A percentile compares a stretch with the other conserved stretches of the same genome.
Evolutionary conservation across 2,113 vertebrate genomes (phyloP).

Genomic region (Oplegnathus fasciatus): DNA sequence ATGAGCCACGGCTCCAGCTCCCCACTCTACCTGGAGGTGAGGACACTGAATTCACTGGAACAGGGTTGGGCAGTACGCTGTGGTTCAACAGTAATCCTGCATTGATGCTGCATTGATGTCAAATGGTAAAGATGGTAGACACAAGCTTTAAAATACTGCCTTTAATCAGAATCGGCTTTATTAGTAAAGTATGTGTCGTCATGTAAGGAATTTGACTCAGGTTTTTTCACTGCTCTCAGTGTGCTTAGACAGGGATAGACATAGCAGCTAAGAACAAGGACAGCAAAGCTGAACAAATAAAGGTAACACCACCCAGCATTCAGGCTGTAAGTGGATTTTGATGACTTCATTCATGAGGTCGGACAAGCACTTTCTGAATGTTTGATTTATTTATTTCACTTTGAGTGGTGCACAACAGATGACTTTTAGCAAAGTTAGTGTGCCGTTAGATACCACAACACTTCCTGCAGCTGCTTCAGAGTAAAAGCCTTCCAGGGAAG

Average conservation of each 20-base stretch:
- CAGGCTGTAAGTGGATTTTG: not conserved
- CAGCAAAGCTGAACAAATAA: too few relatives aligned
- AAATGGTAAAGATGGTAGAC: not conserved
- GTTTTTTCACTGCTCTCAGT: too few relatives aligned
- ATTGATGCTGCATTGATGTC: not conserved
- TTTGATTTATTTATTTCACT: not conserved
- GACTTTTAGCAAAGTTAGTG: not conserved
- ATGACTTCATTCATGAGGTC: not conserved
- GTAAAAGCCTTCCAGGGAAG: slow-evolving; percentile 12
- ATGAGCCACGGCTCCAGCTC: slow-evolving; percentile 96
- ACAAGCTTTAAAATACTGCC: not conserved
- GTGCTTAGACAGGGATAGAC: too few relatives aligned
- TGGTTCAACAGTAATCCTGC: not conserved
- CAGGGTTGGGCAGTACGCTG: not conserved
- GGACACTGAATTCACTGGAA: not conserved
- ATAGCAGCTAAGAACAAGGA: too few relatives aligned
- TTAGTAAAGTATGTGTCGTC: too few relatives aligned
- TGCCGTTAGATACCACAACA: not conserved
- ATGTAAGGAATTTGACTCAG: too few relatives aligned
- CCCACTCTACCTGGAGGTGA: slow-evolving; percentile 95
- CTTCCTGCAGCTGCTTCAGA: not conserved
- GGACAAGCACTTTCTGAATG: not conserved
- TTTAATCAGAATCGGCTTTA: not conserved
- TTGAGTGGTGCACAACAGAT: not conserved
- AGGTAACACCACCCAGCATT: not conserved